phyloP scores from a whole-genome alignment of 2,797 vertebrate species.

The Chelon auratus region DNA sequence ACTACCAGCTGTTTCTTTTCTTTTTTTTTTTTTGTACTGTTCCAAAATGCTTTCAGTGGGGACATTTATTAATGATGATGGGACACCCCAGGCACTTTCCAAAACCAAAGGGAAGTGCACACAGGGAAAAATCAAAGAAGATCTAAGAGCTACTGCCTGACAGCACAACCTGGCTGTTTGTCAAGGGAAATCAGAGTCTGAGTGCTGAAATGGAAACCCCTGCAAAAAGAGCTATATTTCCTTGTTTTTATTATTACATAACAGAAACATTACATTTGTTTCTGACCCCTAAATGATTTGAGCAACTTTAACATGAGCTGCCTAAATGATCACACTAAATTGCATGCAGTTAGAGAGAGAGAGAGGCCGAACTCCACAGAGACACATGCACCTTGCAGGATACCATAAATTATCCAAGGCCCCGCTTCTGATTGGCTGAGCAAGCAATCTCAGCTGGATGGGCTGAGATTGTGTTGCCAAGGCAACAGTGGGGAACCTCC shows the following conservation, averaged over 20 bases:
- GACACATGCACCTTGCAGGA: conserved; percentile 63
- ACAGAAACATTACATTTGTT: background rate
- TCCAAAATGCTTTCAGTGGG: conserved; percentile 60
- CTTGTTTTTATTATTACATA: conserved; percentile 10
- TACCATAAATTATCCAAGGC: conserved; percentile 76
- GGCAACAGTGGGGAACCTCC: conserved; percentile 75
- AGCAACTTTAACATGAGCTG: background rate
- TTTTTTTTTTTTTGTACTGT: conserved; percentile 37
- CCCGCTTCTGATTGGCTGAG: conserved; percentile 76
- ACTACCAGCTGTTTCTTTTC: conserved; percentile 53
- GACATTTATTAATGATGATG: conserved; percentile 78
- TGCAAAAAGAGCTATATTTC: conserved; percentile 33
- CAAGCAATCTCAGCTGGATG: conserved; percentile 72
- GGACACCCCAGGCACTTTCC: conserved; percentile 77
- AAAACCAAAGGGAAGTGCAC: conserved; percentile 72
- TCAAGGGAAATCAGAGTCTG: conserved; percentile 58
- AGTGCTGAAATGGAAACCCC: conserved; percentile 43
- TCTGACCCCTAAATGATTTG: no score
- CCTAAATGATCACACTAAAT: background rate
- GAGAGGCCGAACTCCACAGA: conserved; percentile 28
- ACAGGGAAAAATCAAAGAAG: conserved; percentile 76
- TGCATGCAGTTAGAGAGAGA: background rate
- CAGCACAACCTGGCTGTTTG: conserved; percentile 43
- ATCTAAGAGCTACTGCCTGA: conserved; percentile 57
- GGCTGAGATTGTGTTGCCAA: conserved; percentile 81